Base-by-base conservation (phyloP, 2,797 vertebrate genomes). In the Octomys mimax region DNA sequence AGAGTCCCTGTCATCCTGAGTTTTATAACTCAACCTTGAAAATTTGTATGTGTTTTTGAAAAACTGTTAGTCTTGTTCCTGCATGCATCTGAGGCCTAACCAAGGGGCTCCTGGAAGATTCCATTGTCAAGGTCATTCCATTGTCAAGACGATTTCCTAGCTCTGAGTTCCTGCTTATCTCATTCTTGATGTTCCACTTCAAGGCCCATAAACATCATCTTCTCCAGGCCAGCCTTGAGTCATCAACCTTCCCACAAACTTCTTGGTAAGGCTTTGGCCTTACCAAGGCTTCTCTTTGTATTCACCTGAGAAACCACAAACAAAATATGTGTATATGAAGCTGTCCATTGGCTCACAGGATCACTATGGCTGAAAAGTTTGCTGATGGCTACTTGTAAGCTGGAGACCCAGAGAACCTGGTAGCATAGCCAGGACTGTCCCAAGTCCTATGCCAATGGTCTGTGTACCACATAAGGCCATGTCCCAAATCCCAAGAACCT, bases 1-100 rank as follows among this genome's bases (percentile, higher is more conserved):
- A 31, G 31, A 95, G 6, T 89, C 3, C 1, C 36, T 61, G 49
- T 82, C 28, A 81, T 75, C 73, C 42, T 88, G 36, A 92, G 61
- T 90, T 81, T 90, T 91, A 6, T 82, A 61, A 82, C 78, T 92
- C 61, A 90, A 62, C 57, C 75, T 91, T 90, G 31, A 6, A 92
- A 61, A 54, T 92, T 26, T 46, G 7, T 79, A 86, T 78, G 78
- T 78, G 22, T 90, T 87, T 4, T 87, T 2, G 39, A 79, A 96
- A 88, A 90, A 59, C 10, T 3, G 16, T 73, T 75, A 89, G 8
- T 39, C 5, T 83, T 75, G 1, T 70, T 94, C 13, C 22, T 26
- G 13, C 54, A 33, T 68, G 26, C 49, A 42, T 79, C 70, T 61
- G 52, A 62, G 33, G 12, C 64, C 59, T 80, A 82, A 39, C 54